Evolutionary conservation across 2,888 invertebrate species (phyloP).

Genomic region (Patella caerulea): DNA sequence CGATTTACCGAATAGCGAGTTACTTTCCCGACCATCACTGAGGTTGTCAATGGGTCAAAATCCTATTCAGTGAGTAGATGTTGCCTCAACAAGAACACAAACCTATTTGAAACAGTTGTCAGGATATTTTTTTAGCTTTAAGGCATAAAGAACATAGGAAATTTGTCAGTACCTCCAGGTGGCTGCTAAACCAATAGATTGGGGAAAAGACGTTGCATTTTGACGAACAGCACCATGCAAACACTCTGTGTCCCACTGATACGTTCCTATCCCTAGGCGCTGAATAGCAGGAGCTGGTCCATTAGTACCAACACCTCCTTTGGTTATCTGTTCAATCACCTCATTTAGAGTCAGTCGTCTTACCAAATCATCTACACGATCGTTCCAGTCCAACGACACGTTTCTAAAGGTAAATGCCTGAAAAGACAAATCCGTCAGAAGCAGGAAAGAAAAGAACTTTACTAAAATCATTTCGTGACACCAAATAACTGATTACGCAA

Average conservation of each 20-base stretch:
- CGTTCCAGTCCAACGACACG: background rate
- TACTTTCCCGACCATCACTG: too few relatives aligned
- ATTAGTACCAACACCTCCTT: background rate
- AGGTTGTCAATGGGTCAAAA: too few relatives aligned
- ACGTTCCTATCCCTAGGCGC: slow-evolving; percentile 15
- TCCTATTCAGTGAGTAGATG: too few relatives aligned
- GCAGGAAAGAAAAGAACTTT: too few relatives aligned
- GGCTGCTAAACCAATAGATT: slow-evolving; percentile 49
- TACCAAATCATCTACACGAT: background rate
- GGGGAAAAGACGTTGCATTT: slow-evolving; percentile 49
- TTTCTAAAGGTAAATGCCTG: background rate
- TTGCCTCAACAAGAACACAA: too few relatives aligned
- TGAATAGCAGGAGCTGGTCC: background rate
- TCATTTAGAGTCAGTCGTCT: background rate
- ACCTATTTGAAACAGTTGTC: too few relatives aligned
- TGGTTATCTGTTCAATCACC: background rate
- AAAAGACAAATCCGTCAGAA: background rate
- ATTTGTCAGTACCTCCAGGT: slow-evolving; percentile 22
- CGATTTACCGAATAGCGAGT: too few relatives aligned
- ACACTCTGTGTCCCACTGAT: slow-evolving; percentile 22
- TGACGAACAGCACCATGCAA: slow-evolving; percentile 37
- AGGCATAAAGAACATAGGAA: too few relatives aligned
- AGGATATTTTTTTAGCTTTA: too few relatives aligned
- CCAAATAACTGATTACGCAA: too few relatives aligned
- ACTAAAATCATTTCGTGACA: too few relatives aligned